Evolutionary conservation across 2,888 invertebrate genomes (phyloP).

Genomic region (Salpingus planirostris): DNA sequence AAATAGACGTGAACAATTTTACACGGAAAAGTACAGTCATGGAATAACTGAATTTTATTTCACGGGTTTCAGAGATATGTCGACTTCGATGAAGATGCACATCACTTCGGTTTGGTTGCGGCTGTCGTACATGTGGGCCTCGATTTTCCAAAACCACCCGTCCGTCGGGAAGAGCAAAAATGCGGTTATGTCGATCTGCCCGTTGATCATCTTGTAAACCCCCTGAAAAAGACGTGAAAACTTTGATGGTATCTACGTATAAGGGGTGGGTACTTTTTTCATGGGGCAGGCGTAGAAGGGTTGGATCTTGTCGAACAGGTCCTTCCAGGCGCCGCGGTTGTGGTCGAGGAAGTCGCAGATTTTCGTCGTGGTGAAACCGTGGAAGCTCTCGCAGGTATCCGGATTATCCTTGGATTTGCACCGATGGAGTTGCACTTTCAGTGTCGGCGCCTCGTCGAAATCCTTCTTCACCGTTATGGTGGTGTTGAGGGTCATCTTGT

Average conservation of each 20-base stretch:
- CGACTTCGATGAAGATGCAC: slow-evolving; percentile 16
- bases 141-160: slow-evolving; percentile 17
- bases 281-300: slow-evolving; percentile 17
- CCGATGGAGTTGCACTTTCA: too few relatives aligned
- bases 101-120: slow-evolving; percentile 12
- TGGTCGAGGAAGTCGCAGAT: slow-evolving; percentile 14
- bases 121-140: slow-evolving; percentile 13
- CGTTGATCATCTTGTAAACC: slow-evolving; percentile 11
- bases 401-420: slow-evolving; percentile 16
- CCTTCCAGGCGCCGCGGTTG: slow-evolving; percentile 10
- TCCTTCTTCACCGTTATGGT: too few relatives aligned
- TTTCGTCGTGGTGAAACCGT: slow-evolving; percentile 13
- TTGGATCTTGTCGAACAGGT: slow-evolving; percentile 9
- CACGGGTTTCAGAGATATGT: too few relatives aligned
- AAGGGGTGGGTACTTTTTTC: slow-evolving; percentile 13
- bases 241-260: too few relatives aligned
- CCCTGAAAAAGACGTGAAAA: too few relatives aligned
- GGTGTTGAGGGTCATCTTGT: too few relatives aligned
- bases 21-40: too few relatives aligned
- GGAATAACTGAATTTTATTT: too few relatives aligned
- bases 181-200: slow-evolving; percentile 14
- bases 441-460: too few relatives aligned
- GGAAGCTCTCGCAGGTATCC: slow-evolving; percentile 17
- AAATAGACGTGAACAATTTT: too few relatives aligned
- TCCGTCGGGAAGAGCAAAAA: slow-evolving; percentile 17